Base-by-base conservation (phyloP, 2,888 invertebrate species). In the Lampropteryx suffumata region DNA sequence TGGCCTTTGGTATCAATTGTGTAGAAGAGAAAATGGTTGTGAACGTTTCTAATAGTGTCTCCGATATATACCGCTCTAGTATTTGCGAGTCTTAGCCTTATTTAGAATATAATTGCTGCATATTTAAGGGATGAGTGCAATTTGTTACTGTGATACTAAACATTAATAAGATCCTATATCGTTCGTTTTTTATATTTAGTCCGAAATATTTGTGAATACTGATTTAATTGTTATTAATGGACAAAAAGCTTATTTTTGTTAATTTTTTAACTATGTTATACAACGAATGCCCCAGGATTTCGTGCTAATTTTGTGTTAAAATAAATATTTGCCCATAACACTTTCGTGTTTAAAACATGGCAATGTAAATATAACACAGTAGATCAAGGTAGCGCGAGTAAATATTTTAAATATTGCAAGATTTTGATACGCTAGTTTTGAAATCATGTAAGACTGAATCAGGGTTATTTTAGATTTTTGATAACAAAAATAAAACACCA, bases 401-500 rank as follows among this genome's bases (percentile, higher is more conserved):
- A 46, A 39, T 55, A 34, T 2, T 45, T 2, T 36, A 11, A 33
- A 21, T 33, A 17, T 50, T 44, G 1, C 11, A 11, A 26, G 11
- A 11, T 7, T 39, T 46, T 40, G 34, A 36, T 32, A 35, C n/a
- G n/a, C 11, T 34, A n/a, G n/a, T 29, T 35, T 26, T 46, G 4
- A 41, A 54, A 55, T 49, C 51, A 53, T 43, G 52, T 35, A 54
- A 57, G 27, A 49, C 56, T 50, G 44, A 55, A 49, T 49, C 41
- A 61, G 63, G 69, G 71, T 69, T 56, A 33, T 3, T 42, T 35
- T 26, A 7, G 24, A 56, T 55, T 55, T 58, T 64, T 65, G 65
- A 62, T 69, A 62, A 63, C 57, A 87, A 90, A 87, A 90, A 90
- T 89, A 87, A 90, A 90, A 90, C 89, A 72, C 79, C 67, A 69